Conservation (phyloP, 2,113 vertebrate species). For the Tonatia bakeri region DNA sequence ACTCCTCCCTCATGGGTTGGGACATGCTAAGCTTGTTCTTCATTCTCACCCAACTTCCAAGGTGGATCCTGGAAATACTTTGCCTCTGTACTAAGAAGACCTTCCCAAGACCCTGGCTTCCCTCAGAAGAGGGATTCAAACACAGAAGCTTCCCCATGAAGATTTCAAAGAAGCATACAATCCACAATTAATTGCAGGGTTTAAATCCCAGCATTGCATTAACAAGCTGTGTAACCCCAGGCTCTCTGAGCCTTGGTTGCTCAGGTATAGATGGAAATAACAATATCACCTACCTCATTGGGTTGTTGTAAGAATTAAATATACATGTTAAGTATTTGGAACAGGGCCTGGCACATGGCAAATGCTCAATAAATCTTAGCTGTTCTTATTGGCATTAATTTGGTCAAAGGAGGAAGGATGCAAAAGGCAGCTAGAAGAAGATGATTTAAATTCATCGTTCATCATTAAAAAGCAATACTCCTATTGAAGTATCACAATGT, state of each 20-base stretch:
- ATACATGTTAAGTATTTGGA: not conserved
- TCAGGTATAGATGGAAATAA: not conserved
- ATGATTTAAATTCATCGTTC: not conserved
- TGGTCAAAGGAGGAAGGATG: not conserved
- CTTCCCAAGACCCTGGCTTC: not conserved
- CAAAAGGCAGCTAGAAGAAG: not conserved
- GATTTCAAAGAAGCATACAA: not conserved
- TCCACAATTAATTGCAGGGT: not conserved
- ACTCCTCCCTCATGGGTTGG: not conserved
- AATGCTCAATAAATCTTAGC: slow-evolving; percentile 19
- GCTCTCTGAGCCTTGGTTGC: not conserved
- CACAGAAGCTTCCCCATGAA: not conserved
- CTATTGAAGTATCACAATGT: slow-evolving; percentile 27
- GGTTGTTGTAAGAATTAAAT: not conserved
- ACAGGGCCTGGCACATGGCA: not conserved
- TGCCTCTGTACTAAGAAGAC: not conserved
- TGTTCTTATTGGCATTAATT: slow-evolving; percentile 22
- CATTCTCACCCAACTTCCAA: not conserved
- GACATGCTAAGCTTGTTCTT: not conserved
- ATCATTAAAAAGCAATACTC: not conserved
- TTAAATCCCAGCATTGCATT: not conserved
- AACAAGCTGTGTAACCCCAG: not conserved
- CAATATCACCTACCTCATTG: not conserved
- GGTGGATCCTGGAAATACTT: not conserved
- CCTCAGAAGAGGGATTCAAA: not conserved